Evolutionary conservation across 2,797 vertebrate genomes (phyloP), one percentile per base, ranked within the genome.

Genomic region (Synaphobranchus kaupii): DNA sequence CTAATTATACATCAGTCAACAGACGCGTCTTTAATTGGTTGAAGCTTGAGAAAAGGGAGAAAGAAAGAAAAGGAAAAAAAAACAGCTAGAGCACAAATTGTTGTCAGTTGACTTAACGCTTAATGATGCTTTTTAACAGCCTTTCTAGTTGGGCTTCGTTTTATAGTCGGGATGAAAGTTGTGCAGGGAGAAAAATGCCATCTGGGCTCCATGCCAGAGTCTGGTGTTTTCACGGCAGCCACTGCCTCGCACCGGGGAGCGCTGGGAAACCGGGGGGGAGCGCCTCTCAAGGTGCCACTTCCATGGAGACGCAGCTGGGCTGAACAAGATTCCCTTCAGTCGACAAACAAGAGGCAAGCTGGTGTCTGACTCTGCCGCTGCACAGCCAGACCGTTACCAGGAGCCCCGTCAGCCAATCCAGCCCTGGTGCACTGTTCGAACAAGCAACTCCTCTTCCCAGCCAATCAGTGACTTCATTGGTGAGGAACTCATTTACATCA

Each of bases 251-350:
- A 96, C 96, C 92, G 73, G 90, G 92, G 95, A 95, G 94, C 93
- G 94, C 95, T 96, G 97, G 96, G 97, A 97, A 97, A 95, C 95
- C 94, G 95, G 95, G 96, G 95, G 93, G 93, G 96, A 93, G 87
- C 47, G 85, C 94, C 94, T 96, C 96, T 97, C 95, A 97, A 97
- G 96, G 97, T 97, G 96, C 96, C 96, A 97, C 96, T 96, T 96
- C 97, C 97, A 98, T 98, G 96, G 97, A 97, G 97, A 98, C 96
- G 95, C 96, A 97, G 97, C 97, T 97, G 97, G 96, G 95, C 96
- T 97, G 95, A 97, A 97, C 97, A 97, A 97, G 96, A 97, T 97
- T 97, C 96, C 96, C 96, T 95, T 97, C 95, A 96, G 96, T 94
- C 93, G 94, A 95, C 96, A 96, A 93, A 97, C 96, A 96, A 94